These are phyloP conservation scores for Disparrhopalites patrizii DNA, from an alignment of 2,888 invertebrate species.

Conservation along the genomic window DNA sequence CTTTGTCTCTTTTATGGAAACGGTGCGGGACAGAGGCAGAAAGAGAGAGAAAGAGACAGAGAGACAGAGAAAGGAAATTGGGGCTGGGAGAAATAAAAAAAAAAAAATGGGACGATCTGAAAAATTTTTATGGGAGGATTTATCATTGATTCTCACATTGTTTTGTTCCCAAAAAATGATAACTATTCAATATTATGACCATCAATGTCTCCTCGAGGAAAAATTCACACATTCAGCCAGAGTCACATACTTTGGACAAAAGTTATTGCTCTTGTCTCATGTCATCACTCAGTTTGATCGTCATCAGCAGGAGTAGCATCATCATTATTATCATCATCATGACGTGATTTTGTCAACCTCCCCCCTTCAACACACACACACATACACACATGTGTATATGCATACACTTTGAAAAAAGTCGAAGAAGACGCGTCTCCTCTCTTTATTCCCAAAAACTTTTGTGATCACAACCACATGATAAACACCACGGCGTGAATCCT, in stretches of 20 bases:
- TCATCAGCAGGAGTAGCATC: too few relatives aligned
- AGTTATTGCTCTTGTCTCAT: neutral
- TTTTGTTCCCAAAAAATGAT: neutral
- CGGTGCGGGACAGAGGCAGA: neutral
- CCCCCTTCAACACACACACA: neutral
- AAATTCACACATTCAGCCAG: too few relatives aligned
- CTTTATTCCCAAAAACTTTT: too few relatives aligned
- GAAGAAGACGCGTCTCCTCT: too few relatives aligned
- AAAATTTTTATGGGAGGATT: too few relatives aligned
- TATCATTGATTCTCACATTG: neutral
- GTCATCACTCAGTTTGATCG: too few relatives aligned
- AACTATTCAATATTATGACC: too few relatives aligned
- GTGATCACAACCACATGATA: neutral
- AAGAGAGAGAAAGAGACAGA: neutral
- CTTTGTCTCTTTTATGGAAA: too few relatives aligned
- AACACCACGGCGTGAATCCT: neutral
- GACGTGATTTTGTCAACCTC: conserved; percentile 5
- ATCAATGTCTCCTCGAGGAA: too few relatives aligned
- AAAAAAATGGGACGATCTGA: too few relatives aligned
- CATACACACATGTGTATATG: neutral
- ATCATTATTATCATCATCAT: neutral
- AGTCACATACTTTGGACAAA: too few relatives aligned
- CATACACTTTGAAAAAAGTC: too few relatives aligned
- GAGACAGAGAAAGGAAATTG: neutral
- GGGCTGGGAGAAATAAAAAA: neutral